Evolutionary conservation across 2,888 invertebrate genomes (phyloP).

Genomic region (Leptopilina syphax): DNA sequence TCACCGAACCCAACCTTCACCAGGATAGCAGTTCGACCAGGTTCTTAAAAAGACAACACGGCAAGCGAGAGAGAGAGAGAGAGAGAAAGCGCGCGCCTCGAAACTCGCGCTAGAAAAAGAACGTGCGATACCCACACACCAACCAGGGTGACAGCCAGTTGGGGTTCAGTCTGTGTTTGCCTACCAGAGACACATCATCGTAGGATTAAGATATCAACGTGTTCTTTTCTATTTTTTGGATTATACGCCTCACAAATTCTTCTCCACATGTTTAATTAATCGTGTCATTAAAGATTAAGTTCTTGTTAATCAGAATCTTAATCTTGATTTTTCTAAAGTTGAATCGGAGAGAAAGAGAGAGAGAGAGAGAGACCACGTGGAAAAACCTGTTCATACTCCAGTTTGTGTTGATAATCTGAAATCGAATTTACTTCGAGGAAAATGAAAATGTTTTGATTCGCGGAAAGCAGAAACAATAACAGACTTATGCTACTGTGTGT

Average conservation of each 20-base stretch:
- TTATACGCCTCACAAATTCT: too few relatives aligned
- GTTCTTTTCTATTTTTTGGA: background rate
- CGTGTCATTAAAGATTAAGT: slow-evolving; percentile 47
- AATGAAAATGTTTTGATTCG: too few relatives aligned
- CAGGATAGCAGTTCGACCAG: slow-evolving; percentile 51
- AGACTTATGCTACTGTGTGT: background rate
- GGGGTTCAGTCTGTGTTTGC: slow-evolving; percentile 75
- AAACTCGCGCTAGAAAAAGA: slow-evolving; percentile 62
- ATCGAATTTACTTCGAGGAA: too few relatives aligned
- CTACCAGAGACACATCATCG: slow-evolving; percentile 73
- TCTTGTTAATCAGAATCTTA: too few relatives aligned
- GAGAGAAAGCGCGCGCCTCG: slow-evolving; percentile 38
- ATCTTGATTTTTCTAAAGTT: background rate
- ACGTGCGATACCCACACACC: slow-evolving; percentile 54
- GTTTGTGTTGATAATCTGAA: too few relatives aligned
- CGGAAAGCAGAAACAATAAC: too few relatives aligned
- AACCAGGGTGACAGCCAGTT: slow-evolving; percentile 69
- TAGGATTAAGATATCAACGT: slow-evolving; percentile 41
- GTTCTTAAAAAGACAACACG: slow-evolving; percentile 42
- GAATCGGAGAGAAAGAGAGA: too few relatives aligned
- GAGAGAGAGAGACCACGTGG: background rate
- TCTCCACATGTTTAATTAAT: background rate
- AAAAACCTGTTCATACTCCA: background rate
- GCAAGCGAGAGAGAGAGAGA: background rate
- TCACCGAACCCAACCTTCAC: slow-evolving; percentile 59